A percentile compares a stretch with the other conserved stretches of the same genome.
Evolutionary conservation across 2,797 vertebrate species (phyloP).

Genomic region (Heteromormyrus szaboi): DNA sequence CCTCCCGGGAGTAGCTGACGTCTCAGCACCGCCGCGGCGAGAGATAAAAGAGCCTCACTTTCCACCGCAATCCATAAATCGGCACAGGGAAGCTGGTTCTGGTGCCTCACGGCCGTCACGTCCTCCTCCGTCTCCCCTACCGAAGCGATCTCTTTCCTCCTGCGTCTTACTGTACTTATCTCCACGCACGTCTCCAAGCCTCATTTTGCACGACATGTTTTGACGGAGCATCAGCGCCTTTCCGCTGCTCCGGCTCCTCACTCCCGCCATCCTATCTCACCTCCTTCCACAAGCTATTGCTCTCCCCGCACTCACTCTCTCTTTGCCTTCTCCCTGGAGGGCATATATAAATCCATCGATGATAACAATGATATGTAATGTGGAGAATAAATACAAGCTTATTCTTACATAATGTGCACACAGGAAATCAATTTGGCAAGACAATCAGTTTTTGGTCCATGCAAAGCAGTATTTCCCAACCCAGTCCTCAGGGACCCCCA

Average conservation of each 20-base stretch:
- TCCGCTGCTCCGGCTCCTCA: not conserved
- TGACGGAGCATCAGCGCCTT: not conserved
- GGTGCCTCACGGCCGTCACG: slow-evolving; percentile 32
- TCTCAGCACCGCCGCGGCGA: slow-evolving; percentile 22
- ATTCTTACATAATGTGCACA: not conserved
- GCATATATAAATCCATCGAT: not conserved
- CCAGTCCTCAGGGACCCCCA: not conserved
- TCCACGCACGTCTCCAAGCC: not conserved
- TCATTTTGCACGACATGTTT: not conserved
- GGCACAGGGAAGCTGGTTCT: slow-evolving; percentile 39
- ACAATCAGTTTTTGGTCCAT: not conserved
- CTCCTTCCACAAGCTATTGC: not conserved
- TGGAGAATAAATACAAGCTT: not conserved
- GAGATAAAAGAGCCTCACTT: slow-evolving; percentile 3
- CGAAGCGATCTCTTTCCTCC: not conserved
- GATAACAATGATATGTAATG: not conserved
- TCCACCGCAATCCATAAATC: slow-evolving; percentile 31
- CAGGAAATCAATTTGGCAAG: not conserved
- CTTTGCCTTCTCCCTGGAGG: not conserved
- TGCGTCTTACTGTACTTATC: not conserved
- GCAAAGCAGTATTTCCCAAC: not conserved
- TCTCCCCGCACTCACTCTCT: not conserved
- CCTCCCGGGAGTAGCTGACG: slow-evolving; percentile 21
- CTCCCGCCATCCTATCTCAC: not conserved
- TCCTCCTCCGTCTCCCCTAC: not conserved